A percentile compares a stretch with the other conserved stretches of the same genome.
phyloP scores from a whole-genome alignment of 2,797 vertebrate genomes.

The Myotis pilosus region DNA sequence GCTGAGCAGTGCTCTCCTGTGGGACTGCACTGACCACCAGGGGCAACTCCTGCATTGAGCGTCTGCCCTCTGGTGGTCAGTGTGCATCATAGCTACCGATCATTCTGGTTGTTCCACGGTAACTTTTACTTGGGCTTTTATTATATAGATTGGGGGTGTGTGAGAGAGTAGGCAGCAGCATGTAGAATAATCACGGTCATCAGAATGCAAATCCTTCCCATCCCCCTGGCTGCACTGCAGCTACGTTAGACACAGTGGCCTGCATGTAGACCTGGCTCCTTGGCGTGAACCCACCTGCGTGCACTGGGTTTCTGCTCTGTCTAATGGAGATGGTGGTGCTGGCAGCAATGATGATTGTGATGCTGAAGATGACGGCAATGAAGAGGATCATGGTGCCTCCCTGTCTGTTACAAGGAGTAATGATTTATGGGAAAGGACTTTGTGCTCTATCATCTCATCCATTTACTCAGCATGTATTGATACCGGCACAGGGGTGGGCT shows the following conservation, averaged over 20 bases:
- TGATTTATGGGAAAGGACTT: background rate
- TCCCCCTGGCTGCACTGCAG: background rate
- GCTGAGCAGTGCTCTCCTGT: too few species aligned
- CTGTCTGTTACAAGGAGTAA: background rate
- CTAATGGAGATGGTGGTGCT: background rate
- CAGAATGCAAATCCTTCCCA: background rate
- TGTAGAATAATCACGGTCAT: fast-evolving
- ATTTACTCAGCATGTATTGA: background rate
- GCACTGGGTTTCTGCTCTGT: background rate
- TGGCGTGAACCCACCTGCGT: fast-evolving
- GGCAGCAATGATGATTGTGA: background rate
- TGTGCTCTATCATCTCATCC: background rate
- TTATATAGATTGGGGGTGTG: background rate
- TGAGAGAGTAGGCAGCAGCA: background rate
- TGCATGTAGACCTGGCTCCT: background rate
- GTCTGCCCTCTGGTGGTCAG: too few species aligned
- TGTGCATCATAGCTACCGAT: too few species aligned
- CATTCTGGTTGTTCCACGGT: too few species aligned
- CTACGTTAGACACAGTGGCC: fast-evolving
- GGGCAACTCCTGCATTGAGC: too few species aligned
- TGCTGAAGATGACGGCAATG: background rate
- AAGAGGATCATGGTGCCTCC: background rate
- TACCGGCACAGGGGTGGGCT: background rate
- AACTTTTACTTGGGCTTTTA: too few species aligned
- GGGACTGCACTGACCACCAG: too few species aligned